phyloP scores from a whole-genome alignment of 1,140 invertebrate genomes.

The Trichoplusia ni region DNA sequence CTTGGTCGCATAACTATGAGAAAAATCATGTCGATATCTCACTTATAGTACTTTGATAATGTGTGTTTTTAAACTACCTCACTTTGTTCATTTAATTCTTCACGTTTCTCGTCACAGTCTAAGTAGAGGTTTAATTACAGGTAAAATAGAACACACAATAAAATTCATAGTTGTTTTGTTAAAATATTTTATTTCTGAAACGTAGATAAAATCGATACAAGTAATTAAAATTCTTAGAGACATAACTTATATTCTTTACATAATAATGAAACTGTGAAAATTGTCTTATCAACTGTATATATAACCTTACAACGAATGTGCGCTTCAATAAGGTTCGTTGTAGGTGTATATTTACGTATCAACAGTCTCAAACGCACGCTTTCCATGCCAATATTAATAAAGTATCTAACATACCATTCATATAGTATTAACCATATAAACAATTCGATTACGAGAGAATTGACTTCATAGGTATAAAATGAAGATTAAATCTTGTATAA shows the following conservation, averaged over 20 bases:
- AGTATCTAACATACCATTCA: slow-evolving; percentile 44
- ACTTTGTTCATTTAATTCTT: too few species aligned
- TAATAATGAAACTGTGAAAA: slow-evolving; percentile 77
- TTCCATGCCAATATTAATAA: slow-evolving; percentile 54
- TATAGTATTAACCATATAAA: slow-evolving; percentile 58
- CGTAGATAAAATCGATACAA: slow-evolving; percentile 81
- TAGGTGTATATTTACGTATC: slow-evolving; percentile 49
- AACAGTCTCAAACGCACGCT: slow-evolving; percentile 68
- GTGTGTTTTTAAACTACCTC: too few species aligned
- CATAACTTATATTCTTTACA: slow-evolving; percentile 78
- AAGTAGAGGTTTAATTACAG: background rate
- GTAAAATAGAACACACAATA: slow-evolving; percentile 28
- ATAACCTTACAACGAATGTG: slow-evolving; percentile 60
- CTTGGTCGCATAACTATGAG: too few species aligned
- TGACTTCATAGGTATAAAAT: slow-evolving; percentile 72
- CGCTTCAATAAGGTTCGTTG: slow-evolving; percentile 65
- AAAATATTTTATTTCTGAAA: slow-evolving; percentile 82
- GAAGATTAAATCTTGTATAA: slow-evolving; percentile 63
- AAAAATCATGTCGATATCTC: too few species aligned
- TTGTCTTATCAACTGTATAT: slow-evolving; percentile 68
- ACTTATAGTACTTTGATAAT: too few species aligned
- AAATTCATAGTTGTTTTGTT: slow-evolving; percentile 65
- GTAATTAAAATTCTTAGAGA: slow-evolving; percentile 79
- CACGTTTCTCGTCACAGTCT: too few species aligned
- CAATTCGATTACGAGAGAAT: slow-evolving; percentile 68